Percentiles rank a stretch among this genome's conserved stretches.
phyloP scores from a whole-genome alignment of 1,140 invertebrate species.

The Rhopalosiphum maidis region DNA sequence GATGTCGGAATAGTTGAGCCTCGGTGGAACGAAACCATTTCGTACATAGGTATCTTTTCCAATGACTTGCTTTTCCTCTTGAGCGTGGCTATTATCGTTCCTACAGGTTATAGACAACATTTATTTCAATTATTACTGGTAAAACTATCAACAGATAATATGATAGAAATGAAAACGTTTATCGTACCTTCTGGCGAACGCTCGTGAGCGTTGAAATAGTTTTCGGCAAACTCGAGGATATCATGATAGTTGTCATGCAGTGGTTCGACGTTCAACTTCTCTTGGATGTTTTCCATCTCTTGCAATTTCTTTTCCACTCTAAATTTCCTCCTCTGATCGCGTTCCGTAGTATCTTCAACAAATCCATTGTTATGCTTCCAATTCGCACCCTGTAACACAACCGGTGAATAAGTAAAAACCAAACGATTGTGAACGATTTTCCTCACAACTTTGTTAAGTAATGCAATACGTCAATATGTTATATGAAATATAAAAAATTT shows the following conservation, averaged over 20 bases:
- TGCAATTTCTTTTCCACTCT: constrained; percentile 85
- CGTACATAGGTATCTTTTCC: constrained; percentile 85
- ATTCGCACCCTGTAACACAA: not conserved
- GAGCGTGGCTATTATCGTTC: constrained; percentile 87
- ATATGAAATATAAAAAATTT: too few relatives aligned
- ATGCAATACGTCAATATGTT: too few relatives aligned
- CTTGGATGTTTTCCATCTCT: constrained; percentile 70
- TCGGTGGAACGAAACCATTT: constrained; percentile 91
- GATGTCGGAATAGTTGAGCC: constrained; percentile 89
- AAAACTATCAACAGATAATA: not conserved
- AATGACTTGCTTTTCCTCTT: constrained; percentile 80
- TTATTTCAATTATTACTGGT: not conserved
- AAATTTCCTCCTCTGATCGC: constrained; percentile 79
- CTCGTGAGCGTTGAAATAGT: constrained; percentile 91
- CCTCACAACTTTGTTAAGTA: too few relatives aligned
- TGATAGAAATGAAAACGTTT: not conserved
- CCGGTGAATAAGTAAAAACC: not conserved
- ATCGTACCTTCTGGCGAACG: constrained; percentile 63
- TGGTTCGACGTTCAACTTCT: constrained; percentile 63
- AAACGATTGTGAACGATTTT: too few relatives aligned
- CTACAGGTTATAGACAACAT: constrained; percentile 52
- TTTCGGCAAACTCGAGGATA: constrained; percentile 91
- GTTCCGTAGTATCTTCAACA: constrained; percentile 64
- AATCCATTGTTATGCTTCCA: constrained; percentile 34
- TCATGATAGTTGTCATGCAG: constrained; percentile 71